Evolutionary conservation across 1,140 invertebrate genomes (phyloP).

Genomic region (Drosophila melanica): DNA sequence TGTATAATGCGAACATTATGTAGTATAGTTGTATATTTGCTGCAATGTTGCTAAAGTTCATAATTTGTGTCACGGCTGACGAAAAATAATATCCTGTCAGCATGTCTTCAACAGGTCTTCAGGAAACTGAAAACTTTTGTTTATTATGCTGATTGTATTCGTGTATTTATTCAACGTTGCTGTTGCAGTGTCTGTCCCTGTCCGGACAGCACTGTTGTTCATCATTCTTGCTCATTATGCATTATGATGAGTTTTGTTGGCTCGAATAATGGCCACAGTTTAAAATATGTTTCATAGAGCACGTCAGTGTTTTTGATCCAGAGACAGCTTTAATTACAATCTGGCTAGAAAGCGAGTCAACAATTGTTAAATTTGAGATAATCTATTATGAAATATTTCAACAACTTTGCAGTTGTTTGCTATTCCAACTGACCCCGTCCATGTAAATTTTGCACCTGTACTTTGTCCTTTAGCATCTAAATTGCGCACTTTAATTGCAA

Average conservation of each 20-base stretch:
- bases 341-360: constrained; percentile 7
- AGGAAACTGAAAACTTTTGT: constrained; percentile 26
- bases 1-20: constrained; percentile 29
- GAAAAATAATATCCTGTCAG: constrained; percentile 66
- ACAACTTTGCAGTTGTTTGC: constrained; percentile 36
- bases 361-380: constrained; percentile 23
- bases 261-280: constrained; percentile 28
- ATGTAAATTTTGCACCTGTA: not conserved
- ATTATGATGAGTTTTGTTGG: not conserved
- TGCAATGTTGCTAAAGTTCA: constrained; percentile 54
- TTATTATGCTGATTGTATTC: constrained; percentile 14
- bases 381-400: constrained; percentile 49
- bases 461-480: constrained; percentile 33
- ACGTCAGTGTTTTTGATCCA: constrained; percentile 43
- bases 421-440: not conserved
- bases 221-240: constrained; percentile 58
- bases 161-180: constrained; percentile 1
- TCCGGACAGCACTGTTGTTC: constrained; percentile 22
- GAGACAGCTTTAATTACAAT: constrained; percentile 18
- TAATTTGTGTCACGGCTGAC: constrained; percentile 33
- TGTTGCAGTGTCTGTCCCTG: not conserved
- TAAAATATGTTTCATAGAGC: constrained; percentile 51
- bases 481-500: constrained; percentile 74
- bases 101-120: constrained; percentile 48
- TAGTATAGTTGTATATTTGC: constrained; percentile 31